Evolutionary conservation across 2,888 invertebrate genomes (phyloP), one percentile per base, ranked within the genome.

Genomic region (Odontocerum albicorne): DNA sequence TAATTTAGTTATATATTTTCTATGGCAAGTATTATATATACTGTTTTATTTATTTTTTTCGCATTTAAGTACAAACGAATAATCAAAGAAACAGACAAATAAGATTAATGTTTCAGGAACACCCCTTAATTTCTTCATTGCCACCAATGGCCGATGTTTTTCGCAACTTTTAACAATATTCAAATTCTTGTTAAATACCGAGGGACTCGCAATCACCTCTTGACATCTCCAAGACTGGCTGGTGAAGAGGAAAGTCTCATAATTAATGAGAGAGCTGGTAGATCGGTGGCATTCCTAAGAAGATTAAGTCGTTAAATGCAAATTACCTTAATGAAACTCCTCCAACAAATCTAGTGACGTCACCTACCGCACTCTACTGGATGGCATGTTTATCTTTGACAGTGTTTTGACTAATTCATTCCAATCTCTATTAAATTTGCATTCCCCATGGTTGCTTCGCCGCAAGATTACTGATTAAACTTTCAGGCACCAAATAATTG

Each of bases 301-400:
- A 57, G 60, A 60, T 60, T 60, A 60, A 40, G 57, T 57, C 57
- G 54, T 60, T 60, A 60, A 60, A 60, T 60, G 60, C 57, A 60
- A 60, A 60, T 60, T 55, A 55, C 46, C 47, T 44, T 55, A 60
- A 60, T 60, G 60, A 60, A 57, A 49, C 51, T 51, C 49, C 35
- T 54, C 47, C 17, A 27, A 15, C 39, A 16, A 22, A 20, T 13
- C 13, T 20, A 46, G 36, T 46, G 20, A 35, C 17, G 35, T 46
- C 46, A 43, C 22, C 27, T 51, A 21, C 22, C 22, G 16, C 47
- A 33, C 57, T 20, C 21, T 20, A 36, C 22, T 16, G 35, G 35
- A 47, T 47, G 27, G 39, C 49, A 32, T 60, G 60, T 60, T 60
- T 60, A 55, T 60, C 60, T 60, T 60, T 52, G 49, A 40, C 50